These are phyloP conservation scores for Lasaia peninsularis DNA, from an alignment of 1,140 invertebrate genomes.

Conservation along the genomic window DNA sequence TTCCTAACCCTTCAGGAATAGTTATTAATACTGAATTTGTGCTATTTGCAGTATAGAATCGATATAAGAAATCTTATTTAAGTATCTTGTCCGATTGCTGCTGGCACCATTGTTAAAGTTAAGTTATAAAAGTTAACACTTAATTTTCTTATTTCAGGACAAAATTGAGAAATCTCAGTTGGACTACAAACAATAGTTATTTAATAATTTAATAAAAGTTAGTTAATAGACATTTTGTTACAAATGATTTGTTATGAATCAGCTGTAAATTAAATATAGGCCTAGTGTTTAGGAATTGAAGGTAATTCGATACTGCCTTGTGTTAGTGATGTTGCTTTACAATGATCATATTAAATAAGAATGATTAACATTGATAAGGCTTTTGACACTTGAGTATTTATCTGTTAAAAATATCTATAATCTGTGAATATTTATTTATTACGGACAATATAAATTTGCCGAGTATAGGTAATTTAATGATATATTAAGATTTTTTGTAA, in stretches of 20 bases:
- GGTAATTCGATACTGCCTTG: conserved; percentile 7
- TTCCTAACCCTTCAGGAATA: too few species aligned
- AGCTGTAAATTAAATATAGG: conserved; percentile 11
- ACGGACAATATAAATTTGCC: too few species aligned
- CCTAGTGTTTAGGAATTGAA: conserved; percentile 14
- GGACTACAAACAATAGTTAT: conserved; percentile 54
- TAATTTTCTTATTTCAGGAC: conserved; percentile 45
- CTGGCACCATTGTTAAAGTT: background rate
- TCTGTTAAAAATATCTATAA: too few species aligned
- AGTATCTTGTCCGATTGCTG: too few species aligned
- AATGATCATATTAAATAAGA: background rate
- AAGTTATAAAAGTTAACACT: background rate
- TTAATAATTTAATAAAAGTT: conserved; percentile 50
- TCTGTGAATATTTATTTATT: too few species aligned
- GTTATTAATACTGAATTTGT: too few species aligned
- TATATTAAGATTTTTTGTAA: too few species aligned
- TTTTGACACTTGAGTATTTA: background rate
- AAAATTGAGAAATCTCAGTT: conserved; percentile 49
- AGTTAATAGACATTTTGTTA: conserved; percentile 55
- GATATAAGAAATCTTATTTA: too few species aligned
- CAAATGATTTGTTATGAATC: conserved; percentile 10
- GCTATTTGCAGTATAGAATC: too few species aligned
- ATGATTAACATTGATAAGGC: background rate
- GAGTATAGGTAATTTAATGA: too few species aligned
- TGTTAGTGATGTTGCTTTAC: background rate